Conservation (phyloP, 2,113 vertebrate species). For the Delphinapterus leucas region DNA sequence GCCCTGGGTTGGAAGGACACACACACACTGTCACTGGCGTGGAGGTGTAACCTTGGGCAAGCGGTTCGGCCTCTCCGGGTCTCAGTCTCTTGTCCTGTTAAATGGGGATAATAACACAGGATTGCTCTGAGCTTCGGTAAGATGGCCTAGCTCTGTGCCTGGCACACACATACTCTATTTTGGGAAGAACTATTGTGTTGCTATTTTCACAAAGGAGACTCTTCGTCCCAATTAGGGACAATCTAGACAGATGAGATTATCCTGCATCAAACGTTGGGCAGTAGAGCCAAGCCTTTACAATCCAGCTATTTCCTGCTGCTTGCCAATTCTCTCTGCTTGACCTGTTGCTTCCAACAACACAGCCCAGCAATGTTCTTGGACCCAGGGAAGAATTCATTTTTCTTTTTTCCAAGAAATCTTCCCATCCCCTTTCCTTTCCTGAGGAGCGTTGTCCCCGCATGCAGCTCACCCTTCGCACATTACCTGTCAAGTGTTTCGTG, state of each 20-base stretch:
- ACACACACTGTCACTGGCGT: fast-evolving
- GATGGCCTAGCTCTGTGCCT: neutral
- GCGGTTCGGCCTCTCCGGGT: fast-evolving
- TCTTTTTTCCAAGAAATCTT: neutral
- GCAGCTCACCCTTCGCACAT: neutral
- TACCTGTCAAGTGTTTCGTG: neutral
- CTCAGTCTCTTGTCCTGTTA: neutral
- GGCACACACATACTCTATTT: neutral
- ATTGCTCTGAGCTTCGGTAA: neutral
- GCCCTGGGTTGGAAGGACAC: neutral
- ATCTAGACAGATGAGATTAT: neutral
- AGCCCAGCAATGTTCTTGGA: neutral
- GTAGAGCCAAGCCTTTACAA: too few relatives aligned
- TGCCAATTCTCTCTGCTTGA: neutral
- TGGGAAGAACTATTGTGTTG: neutral
- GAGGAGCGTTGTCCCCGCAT: neutral
- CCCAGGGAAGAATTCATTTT: neutral
- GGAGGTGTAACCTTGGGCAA: neutral
- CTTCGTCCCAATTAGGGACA: neutral
- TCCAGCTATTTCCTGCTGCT: neutral
- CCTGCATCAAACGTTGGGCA: neutral
- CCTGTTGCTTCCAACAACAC: neutral
- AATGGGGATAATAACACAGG: neutral
- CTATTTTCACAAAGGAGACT: neutral
- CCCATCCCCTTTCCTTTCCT: neutral